phyloP scores from a whole-genome alignment of 2,888 invertebrate species.

The Crocallis elinguaria region DNA sequence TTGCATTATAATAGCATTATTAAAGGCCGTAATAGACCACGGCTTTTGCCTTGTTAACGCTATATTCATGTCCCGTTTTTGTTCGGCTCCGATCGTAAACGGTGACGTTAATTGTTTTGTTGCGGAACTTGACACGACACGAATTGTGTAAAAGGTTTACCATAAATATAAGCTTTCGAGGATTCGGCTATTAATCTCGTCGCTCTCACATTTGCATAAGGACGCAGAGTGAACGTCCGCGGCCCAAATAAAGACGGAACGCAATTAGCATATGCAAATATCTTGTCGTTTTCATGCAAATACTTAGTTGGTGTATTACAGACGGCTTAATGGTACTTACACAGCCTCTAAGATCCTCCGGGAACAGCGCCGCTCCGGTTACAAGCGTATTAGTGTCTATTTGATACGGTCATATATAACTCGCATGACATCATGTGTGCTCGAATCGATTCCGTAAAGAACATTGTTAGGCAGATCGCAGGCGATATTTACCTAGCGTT shows the following conservation, averaged over 20 bases:
- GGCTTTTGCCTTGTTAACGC: constrained; percentile 64
- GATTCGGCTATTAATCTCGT: constrained; percentile 56
- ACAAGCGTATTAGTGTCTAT: constrained; percentile 49
- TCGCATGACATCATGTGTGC: constrained; percentile 40
- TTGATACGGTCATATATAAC: constrained; percentile 55
- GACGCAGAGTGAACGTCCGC: constrained; percentile 66
- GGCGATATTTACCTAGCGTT: constrained; percentile 18
- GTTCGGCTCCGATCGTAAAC: constrained; percentile 44
- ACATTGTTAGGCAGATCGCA: constrained; percentile 19
- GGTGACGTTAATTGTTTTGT: constrained; percentile 54
- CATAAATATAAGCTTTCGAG: constrained; percentile 50
- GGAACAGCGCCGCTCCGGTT: constrained; percentile 42
- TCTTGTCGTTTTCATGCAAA: constrained; percentile 78
- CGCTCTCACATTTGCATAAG: constrained; percentile 69
- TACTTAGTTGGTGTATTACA: constrained; percentile 77
- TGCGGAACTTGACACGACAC: constrained; percentile 45
- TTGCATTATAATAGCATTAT: constrained; percentile 61
- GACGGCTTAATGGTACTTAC: constrained; percentile 77
- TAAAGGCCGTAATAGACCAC: constrained; percentile 55
- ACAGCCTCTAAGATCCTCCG: constrained; percentile 62
- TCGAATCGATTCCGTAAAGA: constrained; percentile 27
- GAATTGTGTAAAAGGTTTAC: constrained; percentile 51
- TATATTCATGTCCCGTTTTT: constrained; percentile 61
- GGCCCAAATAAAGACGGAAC: constrained; percentile 79
- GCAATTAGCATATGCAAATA: constrained; percentile 83